Conservation (phyloP, 2,888 invertebrate species). For the Tryphoninae sp. region DNA sequence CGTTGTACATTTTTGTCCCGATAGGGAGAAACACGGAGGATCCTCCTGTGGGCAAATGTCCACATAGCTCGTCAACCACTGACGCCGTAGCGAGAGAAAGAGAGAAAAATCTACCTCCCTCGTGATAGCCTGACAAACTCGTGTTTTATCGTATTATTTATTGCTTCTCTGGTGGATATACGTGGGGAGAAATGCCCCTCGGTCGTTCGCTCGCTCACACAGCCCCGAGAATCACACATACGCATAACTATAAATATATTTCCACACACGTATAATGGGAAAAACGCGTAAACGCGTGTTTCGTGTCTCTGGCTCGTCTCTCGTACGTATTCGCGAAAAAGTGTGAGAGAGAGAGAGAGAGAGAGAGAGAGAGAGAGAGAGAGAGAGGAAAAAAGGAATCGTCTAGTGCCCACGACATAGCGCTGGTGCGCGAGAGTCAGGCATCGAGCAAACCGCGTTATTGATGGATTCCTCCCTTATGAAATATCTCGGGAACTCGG, state of each 20-base stretch:
- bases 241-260: conserved; percentile 46
- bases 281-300: conserved; percentile 48
- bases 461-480: conserved; percentile 81
- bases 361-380: conserved; percentile 11
- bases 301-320: conserved; percentile 42
- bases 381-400: conserved; percentile 49
- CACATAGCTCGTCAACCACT: conserved; percentile 31
- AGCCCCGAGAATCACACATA: conserved; percentile 69
- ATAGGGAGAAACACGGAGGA: conserved; percentile 27
- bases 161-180: conserved; percentile 72
- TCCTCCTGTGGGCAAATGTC: conserved; percentile 19
- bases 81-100: conserved; percentile 17
- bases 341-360: conserved; percentile 1
- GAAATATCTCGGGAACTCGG: conserved; percentile 79
- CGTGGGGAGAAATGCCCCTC: conserved; percentile 67
- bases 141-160: conserved; percentile 82
- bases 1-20: conserved; percentile 6
- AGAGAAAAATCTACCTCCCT: conserved; percentile 68
- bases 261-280: conserved; percentile 38
- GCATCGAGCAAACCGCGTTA: conserved; percentile 70
- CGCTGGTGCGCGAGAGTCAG: conserved; percentile 56
- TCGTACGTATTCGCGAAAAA: conserved; percentile 49
- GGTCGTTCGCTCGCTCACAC: conserved; percentile 60
- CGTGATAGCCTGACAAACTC: conserved; percentile 80
- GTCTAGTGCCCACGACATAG: conserved; percentile 53